phyloP scores from a whole-genome alignment of 2,113 vertebrate species.

The Willisornis vidua region DNA sequence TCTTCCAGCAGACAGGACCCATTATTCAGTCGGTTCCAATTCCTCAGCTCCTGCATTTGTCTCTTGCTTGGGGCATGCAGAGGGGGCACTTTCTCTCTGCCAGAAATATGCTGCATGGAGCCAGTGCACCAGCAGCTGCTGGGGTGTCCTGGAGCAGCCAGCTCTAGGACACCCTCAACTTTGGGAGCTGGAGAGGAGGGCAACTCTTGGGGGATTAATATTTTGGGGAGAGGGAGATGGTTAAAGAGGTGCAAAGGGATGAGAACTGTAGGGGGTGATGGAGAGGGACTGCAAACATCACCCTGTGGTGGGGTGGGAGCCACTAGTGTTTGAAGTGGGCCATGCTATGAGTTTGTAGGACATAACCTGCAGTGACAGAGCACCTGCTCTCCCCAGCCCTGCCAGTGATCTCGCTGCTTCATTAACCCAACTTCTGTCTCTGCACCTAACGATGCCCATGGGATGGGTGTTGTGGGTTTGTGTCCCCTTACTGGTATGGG shows the following conservation, averaged over 20 bases:
- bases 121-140: not conserved
- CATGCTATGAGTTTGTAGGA: too few species aligned
- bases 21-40: constrained; percentile 57
- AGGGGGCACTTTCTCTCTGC: not conserved
- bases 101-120: fast-evolving
- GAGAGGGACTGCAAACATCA: not conserved
- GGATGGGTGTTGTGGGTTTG: too few species aligned
- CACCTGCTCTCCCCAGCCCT: too few species aligned
- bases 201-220: not conserved
- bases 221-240: not conserved
- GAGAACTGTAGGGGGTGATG: not conserved
- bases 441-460: too few species aligned
- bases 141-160: fast-evolving
- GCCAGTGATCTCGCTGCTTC: too few species aligned
- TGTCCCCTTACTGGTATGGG: too few species aligned
- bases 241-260: fast-evolving
- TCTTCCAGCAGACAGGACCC: constrained; percentile 54
- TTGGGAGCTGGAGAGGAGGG: not conserved
- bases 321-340: not conserved
- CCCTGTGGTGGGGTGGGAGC: fast-evolving
- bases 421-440: too few species aligned
- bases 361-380: too few species aligned
- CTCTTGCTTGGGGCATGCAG: not conserved
- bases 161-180: not conserved
- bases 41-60: constrained; percentile 14